Evolutionary conservation across 2,797 vertebrate species (phyloP).

Genomic region (Molossus molossus): DNA sequence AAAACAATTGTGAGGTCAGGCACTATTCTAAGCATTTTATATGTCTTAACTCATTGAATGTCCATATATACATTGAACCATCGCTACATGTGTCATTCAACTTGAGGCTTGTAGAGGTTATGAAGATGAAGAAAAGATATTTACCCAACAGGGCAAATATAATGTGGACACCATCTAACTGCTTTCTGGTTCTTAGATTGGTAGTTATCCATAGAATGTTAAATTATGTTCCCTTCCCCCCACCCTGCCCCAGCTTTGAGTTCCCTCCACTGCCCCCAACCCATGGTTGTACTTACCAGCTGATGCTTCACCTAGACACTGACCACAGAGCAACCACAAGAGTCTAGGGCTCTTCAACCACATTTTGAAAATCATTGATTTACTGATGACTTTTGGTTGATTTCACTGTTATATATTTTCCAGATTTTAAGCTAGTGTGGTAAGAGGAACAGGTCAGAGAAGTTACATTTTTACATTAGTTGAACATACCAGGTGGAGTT

Average conservation of each 20-base stretch:
- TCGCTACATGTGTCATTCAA: background rate
- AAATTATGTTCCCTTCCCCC: background rate
- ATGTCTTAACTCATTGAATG: slow-evolving; percentile 45
- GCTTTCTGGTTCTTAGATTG: background rate
- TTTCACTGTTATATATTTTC: slow-evolving; percentile 4
- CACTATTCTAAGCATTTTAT: background rate
- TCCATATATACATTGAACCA: background rate
- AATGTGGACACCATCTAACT: background rate
- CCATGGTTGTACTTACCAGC: background rate
- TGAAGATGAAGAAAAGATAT: background rate
- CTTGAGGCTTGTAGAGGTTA: background rate
- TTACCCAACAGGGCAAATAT: background rate
- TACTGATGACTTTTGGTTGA: slow-evolving; percentile 7
- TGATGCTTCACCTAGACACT: background rate
- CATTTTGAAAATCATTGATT: background rate
- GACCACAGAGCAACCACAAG: background rate
- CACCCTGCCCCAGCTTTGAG: background rate
- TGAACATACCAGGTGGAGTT: slow-evolving; percentile 54
- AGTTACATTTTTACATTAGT: slow-evolving; percentile 3
- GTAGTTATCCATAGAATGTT: background rate
- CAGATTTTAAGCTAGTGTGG: slow-evolving; percentile 14
- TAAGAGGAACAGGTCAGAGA: slow-evolving; percentile 39
- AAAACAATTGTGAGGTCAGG: background rate
- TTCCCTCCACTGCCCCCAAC: fast-evolving
- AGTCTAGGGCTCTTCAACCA: background rate